Evolutionary conservation across 1,140 invertebrate species (phyloP).

Genomic region (Macrocentrus cingulum): DNA sequence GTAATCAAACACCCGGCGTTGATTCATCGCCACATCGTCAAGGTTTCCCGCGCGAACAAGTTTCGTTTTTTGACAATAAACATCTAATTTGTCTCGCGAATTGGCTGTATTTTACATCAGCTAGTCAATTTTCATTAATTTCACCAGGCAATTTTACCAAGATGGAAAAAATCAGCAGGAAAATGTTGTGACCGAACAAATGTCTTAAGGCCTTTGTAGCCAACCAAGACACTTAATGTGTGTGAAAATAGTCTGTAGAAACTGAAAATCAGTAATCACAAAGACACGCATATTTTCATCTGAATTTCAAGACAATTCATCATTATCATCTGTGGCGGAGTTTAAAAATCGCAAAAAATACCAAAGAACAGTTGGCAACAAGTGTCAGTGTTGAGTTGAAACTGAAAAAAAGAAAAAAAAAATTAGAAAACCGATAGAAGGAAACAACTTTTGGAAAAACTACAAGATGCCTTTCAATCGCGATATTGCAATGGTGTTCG

Average conservation of each 20-base stretch:
- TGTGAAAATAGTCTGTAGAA: constrained; percentile 42
- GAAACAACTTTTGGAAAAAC: constrained; percentile 20
- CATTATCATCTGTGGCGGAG: too few relatives aligned
- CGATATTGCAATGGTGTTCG: constrained; percentile 55
- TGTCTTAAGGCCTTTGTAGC: constrained; percentile 38
- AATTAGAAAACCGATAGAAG: neutral
- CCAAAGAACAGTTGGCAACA: too few relatives aligned
- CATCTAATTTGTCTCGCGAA: too few relatives aligned
- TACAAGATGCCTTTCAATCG: constrained; percentile 55
- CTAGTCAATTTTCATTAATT: neutral
- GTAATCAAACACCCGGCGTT: too few relatives aligned
- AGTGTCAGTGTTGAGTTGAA: neutral
- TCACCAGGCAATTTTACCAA: constrained; percentile 24
- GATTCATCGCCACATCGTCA: too few relatives aligned
- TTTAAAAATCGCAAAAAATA: too few relatives aligned
- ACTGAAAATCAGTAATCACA: neutral
- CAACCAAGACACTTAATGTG: constrained; percentile 51
- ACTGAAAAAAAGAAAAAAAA: neutral
- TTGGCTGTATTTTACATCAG: neutral
- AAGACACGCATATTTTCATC: too few relatives aligned
- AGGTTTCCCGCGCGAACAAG: too few relatives aligned
- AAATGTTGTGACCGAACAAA: constrained; percentile 53
- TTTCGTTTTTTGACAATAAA: too few relatives aligned
- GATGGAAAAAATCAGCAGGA: constrained; percentile 52
- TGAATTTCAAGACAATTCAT: too few relatives aligned